Base-by-base conservation (phyloP, 2,888 invertebrate species). In the Tolmerus cingulatus region DNA sequence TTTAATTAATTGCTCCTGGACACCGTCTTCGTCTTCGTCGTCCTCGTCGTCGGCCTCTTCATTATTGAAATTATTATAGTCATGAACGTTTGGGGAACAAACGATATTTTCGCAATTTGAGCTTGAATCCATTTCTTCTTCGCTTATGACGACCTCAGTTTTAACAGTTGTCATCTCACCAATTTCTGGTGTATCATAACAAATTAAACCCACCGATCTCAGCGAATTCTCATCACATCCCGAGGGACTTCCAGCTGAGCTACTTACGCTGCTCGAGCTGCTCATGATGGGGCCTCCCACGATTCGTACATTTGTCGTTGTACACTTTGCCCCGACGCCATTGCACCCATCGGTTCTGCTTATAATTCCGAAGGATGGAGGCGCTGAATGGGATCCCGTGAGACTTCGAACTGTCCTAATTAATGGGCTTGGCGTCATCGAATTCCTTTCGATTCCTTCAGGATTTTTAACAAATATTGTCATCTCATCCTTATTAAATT, bases 401-500 rank as follows among this genome's bases (percentile, higher is more conserved):
- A 77, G 16, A 23, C 37, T 77, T 19, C 19, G n/a, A 7, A 76
- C 86, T n/a, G 74, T 34, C n/a, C 30, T n/a, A 51, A 86, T 74
- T 30, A 76, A 30, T 23, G 82, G 82, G 4, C 82, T 37, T 19
- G 30, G 37, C 2, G 23, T 37, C 2, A n/a, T 37, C 14, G 43
- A 5, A 9, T 51, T 27, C 14, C 16, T 27, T 23, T 51, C 34
- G 9, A 14, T 30, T 7, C 23, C 7, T n/a, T 86, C 66, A 3
- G 55, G n/a, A 19, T 43, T 74, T 74, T 88, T 88, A 16, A 89
- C 87, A 74, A 76, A 89, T 23, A 89, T 88, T 5, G 88, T 87
- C 89, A 89, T 89, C 43, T 88, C 86, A 57, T 89, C 87, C 46
- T 88, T 87, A 82, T 89, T 88, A 74, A 89, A 89, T 66, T 88